Evolutionary conservation across 2,113 vertebrate genomes (phyloP), one percentile per base, ranked within the genome.

Genomic region (Plotosus lineatus): DNA sequence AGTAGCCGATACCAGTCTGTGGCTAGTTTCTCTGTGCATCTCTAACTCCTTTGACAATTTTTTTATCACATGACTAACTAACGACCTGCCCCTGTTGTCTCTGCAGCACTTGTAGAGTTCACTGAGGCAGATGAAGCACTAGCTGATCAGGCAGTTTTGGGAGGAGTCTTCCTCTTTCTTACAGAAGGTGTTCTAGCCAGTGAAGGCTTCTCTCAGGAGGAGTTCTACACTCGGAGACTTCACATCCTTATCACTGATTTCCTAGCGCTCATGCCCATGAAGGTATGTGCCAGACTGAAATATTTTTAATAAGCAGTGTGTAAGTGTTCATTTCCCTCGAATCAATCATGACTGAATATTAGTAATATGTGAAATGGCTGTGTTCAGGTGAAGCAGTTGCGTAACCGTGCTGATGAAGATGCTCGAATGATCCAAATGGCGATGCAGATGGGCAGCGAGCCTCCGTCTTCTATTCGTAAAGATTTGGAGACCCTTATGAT

Each of bases 221-320:
- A 99, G 83, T 99, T 99, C 92, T 98, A 96, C 83, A 92, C 96
- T 74, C 96, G 97, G 1, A 95, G 96, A 82, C 92, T 95, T 33
- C 98, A 99, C 88, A 95, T 94, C 42, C 95, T 99, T 33, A 94
- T 98, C 86, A 98, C 97, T 11, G 96, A 98, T 87, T 99, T 99
- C 80, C 94, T 99, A 74, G 94, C 97, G 0, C 94, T 99, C 15
- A 99, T 99, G 97, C 97, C 98, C 58, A 97, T 99, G 97, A 99
- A 99, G 93, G 98, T 98, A 85, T 68, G 84, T 10, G 40, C 38
- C 26, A 6, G 14, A 77, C 11, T 48, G 40, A 6, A 61, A 77
- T 40, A 46, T 26, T 46, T n/a, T 23, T 23, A 36, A n/a, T n/a
- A n/a, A n/a, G n/a, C 1, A 19, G 21, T 3, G 12, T 51, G 5